Evolutionary conservation across 2,888 invertebrate species (phyloP).

Genomic region (Nemapogon koenigi): DNA sequence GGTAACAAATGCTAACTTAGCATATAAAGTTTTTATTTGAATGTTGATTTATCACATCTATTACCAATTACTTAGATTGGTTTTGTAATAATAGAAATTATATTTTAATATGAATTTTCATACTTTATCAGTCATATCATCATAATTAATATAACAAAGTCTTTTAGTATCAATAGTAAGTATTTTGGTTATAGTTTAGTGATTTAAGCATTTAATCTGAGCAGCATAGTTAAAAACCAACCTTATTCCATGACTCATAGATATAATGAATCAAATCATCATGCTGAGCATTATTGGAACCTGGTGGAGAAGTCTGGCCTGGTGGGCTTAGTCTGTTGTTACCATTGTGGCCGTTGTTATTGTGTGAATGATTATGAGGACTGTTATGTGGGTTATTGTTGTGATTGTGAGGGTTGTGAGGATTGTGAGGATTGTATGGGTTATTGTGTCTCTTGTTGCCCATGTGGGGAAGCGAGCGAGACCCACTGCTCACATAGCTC

Average conservation of each 20-base stretch:
- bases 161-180: too few species aligned
- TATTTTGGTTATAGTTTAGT: too few species aligned
- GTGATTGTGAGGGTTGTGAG: background rate
- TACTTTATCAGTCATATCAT: too few species aligned
- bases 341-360: conserved; percentile 26
- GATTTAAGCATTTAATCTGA: too few species aligned
- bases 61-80: too few species aligned
- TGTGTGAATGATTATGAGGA: conserved; percentile 22
- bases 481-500: conserved; percentile 48
- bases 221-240: too few species aligned
- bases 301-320: conserved; percentile 28
- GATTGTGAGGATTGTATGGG: background rate
- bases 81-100: too few species aligned
- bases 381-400: conserved; percentile 20
- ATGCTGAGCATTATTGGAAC: conserved; percentile 60
- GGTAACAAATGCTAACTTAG: too few species aligned
- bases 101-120: too few species aligned
- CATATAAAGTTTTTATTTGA: too few species aligned
- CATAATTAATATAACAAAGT: too few species aligned
- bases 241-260: conserved; percentile 78
- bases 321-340: conserved; percentile 40
- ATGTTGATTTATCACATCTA: too few species aligned
- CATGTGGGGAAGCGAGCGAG: conserved; percentile 52
- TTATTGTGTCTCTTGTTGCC: conserved; percentile 20
- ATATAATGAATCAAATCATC: conserved; percentile 83